phyloP scores from a whole-genome alignment of 1,140 invertebrate genomes.

The Tribolium castaneum region DNA sequence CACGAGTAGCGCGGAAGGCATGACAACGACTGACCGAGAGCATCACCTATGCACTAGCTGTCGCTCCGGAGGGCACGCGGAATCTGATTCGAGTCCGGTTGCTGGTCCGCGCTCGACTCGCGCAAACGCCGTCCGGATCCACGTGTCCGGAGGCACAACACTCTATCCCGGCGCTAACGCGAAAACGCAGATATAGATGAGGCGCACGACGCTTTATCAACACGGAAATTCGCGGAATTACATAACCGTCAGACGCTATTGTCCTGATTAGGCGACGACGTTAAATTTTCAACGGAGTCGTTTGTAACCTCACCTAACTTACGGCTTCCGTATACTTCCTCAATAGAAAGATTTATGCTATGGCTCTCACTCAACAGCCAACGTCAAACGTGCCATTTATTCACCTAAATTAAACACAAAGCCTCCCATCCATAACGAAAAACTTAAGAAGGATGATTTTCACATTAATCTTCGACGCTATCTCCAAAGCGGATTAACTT shows the following conservation, averaged over 20 bases:
- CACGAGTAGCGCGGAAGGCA: constrained; percentile 50
- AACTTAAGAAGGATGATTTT: background rate
- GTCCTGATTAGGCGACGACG: constrained; percentile 30
- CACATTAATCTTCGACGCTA: background rate
- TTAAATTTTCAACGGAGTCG: constrained; percentile 17
- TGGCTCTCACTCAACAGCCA: background rate
- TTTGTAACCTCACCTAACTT: background rate
- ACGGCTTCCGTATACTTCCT: background rate
- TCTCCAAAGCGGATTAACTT: background rate
- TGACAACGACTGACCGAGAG: constrained; percentile 48
- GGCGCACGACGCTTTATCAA: constrained; percentile 25
- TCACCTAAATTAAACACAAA: background rate
- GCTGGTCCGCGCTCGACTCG: constrained; percentile 39
- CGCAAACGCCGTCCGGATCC: constrained; percentile 47
- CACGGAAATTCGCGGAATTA: constrained; percentile 33
- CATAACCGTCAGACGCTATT: constrained; percentile 29
- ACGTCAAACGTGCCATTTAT: background rate
- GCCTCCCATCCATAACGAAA: background rate
- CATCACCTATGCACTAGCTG: constrained; percentile 53
- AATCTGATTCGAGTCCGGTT: constrained; percentile 49
- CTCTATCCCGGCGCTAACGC: constrained; percentile 26
- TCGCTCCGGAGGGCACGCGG: constrained; percentile 54
- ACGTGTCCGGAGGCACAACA: constrained; percentile 47
- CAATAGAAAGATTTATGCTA: background rate
- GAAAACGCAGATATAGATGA: constrained; percentile 21